Evolutionary conservation across 1,140 invertebrate species (phyloP).

Genomic region (Dinothrombium tinctorium): DNA sequence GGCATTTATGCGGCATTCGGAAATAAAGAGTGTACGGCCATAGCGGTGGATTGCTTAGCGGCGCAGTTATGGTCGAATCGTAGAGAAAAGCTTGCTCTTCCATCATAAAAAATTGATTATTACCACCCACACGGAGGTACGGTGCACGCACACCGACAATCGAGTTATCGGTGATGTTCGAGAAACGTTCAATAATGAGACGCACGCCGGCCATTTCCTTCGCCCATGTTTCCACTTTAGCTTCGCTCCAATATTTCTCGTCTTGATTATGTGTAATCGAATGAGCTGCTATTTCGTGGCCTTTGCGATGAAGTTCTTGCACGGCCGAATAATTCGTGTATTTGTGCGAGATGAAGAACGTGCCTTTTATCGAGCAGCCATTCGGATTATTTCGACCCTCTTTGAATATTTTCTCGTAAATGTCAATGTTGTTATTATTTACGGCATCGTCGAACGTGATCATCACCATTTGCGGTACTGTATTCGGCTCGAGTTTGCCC

Average conservation of each 20-base stretch:
- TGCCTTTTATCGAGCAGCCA: constrained; percentile 85
- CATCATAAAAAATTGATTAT: constrained; percentile 95
- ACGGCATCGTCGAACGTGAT: constrained; percentile 90
- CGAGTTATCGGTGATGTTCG: constrained; percentile 76
- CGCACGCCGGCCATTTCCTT: constrained; percentile 91
- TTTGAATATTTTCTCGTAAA: constrained; percentile 84
- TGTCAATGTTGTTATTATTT: constrained; percentile 84
- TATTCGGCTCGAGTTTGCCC: constrained; percentile 19
- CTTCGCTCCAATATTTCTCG: constrained; percentile 79
- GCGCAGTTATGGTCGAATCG: constrained; percentile 80
- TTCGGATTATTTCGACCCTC: constrained; percentile 77
- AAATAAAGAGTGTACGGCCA: constrained; percentile 97
- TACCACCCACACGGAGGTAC: constrained; percentile 73
- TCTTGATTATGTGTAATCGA: constrained; percentile 88
- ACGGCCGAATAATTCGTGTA: constrained; percentile 92
- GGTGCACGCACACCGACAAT: constrained; percentile 81
- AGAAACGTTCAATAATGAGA: constrained; percentile 70
- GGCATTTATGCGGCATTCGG: constrained; percentile 79
- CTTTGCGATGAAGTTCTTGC: constrained; percentile 74
- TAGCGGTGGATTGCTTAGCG: constrained; percentile 66
- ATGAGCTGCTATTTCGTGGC: constrained; percentile 89
- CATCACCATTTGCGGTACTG: constrained; percentile 75
- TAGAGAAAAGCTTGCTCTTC: constrained; percentile 86
- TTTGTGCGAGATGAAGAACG: constrained; percentile 95
- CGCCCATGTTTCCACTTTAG: constrained; percentile 74